These are phyloP conservation scores for Drosophila ustulata DNA, from an alignment of 2,888 invertebrate species.

Conservation along the genomic window DNA sequence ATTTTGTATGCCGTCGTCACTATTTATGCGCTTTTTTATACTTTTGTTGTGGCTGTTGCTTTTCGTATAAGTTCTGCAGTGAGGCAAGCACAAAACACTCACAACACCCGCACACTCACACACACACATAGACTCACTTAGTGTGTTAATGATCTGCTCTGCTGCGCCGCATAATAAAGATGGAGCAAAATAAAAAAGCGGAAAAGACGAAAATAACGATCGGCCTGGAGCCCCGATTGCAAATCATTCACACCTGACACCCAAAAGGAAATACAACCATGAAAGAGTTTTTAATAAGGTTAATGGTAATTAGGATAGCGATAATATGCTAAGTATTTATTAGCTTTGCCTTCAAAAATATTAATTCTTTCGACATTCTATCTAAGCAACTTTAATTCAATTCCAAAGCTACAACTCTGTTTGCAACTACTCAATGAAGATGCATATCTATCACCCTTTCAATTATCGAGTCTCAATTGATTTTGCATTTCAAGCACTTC, in stretches of 20 bases:
- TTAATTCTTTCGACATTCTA: no score
- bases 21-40: slow-evolving; percentile 23
- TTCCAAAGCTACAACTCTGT: not conserved
- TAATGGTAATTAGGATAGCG: not conserved
- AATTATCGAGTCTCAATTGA: slow-evolving; percentile 9
- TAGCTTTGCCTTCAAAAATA: no score
- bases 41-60: slow-evolving; percentile 15
- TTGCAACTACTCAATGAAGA: not conserved
- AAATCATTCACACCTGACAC: slow-evolving; percentile 44
- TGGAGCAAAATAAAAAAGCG: slow-evolving; percentile 19
- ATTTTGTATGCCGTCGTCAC: slow-evolving; percentile 31
- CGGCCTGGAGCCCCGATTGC: not conserved
- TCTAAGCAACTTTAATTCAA: not conserved
- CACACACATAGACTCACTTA: slow-evolving; percentile 22
- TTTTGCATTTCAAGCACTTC: slow-evolving; percentile 15
- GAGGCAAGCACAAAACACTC: slow-evolving; percentile 14
- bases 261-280: not conserved
- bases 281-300: not conserved
- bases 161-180: slow-evolving; percentile 58
- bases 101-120: slow-evolving; percentile 15
- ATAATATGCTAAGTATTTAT: not conserved
- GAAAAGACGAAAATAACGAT: slow-evolving; percentile 16
- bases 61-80: slow-evolving; percentile 35
- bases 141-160: slow-evolving; percentile 64
- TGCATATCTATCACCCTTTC: not conserved